These are phyloP conservation scores for Cepaea hortensis DNA, from an alignment of 2,888 invertebrate species.

Conservation along the genomic window DNA sequence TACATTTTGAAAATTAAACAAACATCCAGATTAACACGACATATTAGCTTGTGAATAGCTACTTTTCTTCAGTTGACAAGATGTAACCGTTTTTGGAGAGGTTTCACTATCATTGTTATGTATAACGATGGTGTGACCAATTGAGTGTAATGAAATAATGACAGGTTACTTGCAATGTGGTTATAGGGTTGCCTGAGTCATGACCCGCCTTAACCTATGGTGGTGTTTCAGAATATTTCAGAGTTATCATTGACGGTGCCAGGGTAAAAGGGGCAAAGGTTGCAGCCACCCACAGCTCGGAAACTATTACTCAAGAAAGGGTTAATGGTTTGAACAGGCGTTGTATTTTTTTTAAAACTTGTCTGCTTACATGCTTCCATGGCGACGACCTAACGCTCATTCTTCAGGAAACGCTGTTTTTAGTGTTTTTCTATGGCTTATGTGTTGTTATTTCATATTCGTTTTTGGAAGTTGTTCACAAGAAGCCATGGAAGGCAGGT, in stretches of 20 bases:
- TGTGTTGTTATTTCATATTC: too few relatives aligned
- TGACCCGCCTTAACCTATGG: constrained; percentile 46
- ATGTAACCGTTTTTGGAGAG: not conserved
- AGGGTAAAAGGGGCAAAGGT: constrained; percentile 29
- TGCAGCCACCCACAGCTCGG: constrained; percentile 22
- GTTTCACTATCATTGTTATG: not conserved
- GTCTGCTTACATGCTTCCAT: not conserved
- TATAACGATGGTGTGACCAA: not conserved
- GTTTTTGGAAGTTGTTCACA: too few relatives aligned
- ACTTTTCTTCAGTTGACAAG: not conserved
- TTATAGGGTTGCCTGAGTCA: constrained; percentile 32
- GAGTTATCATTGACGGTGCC: constrained; percentile 27
- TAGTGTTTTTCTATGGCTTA: too few relatives aligned
- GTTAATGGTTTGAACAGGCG: constrained; percentile 40
- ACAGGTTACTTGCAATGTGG: not conserved
- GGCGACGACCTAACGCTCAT: too few relatives aligned
- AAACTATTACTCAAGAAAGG: constrained; percentile 16
- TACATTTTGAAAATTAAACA: too few relatives aligned
- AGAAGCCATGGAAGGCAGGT: too few relatives aligned
- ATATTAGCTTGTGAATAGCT: not conserved
- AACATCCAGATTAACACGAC: too few relatives aligned
- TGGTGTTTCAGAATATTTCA: constrained; percentile 48
- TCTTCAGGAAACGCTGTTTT: too few relatives aligned
- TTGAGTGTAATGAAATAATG: not conserved
- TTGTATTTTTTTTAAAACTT: constrained; percentile 21